A percentile compares a stretch with the other conserved stretches of the same genome.
Evolutionary conservation across 1,140 invertebrate genomes (phyloP).

Genomic region (Cydia pomonella): DNA sequence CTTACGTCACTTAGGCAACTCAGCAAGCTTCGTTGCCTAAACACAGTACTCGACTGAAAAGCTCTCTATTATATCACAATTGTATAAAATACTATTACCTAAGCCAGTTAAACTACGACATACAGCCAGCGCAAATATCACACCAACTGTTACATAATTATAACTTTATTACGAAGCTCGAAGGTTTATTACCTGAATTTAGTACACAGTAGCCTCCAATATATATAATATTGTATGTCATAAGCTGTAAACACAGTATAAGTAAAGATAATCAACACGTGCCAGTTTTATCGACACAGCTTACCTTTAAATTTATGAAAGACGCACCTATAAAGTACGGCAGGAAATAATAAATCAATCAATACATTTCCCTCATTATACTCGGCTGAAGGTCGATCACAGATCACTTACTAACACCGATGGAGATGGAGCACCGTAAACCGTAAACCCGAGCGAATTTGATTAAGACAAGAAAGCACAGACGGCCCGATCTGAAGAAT

Average conservation of each 20-base stretch:
- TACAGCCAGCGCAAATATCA: too few species aligned
- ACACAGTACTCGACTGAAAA: too few species aligned
- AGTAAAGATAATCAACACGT: conserved; percentile 23
- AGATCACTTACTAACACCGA: not conserved
- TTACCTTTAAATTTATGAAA: conserved; percentile 31
- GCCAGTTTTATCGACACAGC: conserved; percentile 8
- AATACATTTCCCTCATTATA: conserved; percentile 51
- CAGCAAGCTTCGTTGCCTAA: too few species aligned
- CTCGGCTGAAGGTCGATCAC: conserved; percentile 43
- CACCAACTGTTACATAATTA: not conserved
- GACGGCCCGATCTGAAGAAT: too few species aligned
- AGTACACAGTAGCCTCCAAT: not conserved
- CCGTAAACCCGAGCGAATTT: not conserved
- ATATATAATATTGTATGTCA: not conserved
- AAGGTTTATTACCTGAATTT: conserved; percentile 14
- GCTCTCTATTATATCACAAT: too few species aligned
- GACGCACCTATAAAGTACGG: conserved; percentile 25
- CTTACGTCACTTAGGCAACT: too few species aligned
- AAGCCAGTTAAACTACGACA: too few species aligned
- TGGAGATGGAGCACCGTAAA: not conserved
- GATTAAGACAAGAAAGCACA: too few species aligned
- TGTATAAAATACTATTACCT: too few species aligned
- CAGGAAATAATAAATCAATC: conserved; percentile 40
- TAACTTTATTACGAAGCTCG: not conserved
- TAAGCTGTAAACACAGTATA: conserved; percentile 3